Base-by-base conservation (phyloP, 2,888 invertebrate species). In the Drosophila setosimentum region DNA sequence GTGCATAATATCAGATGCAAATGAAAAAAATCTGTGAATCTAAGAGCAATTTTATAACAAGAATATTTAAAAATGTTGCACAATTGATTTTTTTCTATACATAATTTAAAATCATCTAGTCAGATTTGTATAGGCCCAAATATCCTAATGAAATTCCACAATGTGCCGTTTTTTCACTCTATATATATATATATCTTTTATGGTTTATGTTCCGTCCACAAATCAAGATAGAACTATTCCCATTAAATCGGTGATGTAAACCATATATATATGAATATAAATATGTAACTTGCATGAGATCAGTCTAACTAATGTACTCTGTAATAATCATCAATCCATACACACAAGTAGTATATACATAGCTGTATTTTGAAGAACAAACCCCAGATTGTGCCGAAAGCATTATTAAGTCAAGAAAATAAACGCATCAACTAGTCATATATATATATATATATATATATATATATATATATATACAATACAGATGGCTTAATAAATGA, bases 371-470 rank as follows among this genome's bases (percentile, higher is more conserved):
- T 57, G 50, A 81, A 50, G n/a, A 55, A 63, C 63, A 68, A 73
- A 61, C 69, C 82, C 84, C 82, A 84, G 73, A 76, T 80, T 86
- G 84, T 86, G 86, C 86, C 84, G 86, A 84, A 83, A 68, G 63
- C 54, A 66, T 60, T 64, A 33, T 33, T 51, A 64, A 62, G 62
- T 62, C 53, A 53, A 58, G 50, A 61, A 63, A 70, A 63, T 59
- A 79, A 77, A 77, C 72, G 80, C 82, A 83, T 85, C 73, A 87
- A 83, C 87, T 86, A 87, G 86, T 87, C 86, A 85, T 71, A 76
- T 62, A 70, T 66, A 68, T 48, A 66, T 42, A 29, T 3, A 37
- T 8, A 53, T 16, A 35, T 16, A 11, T 24, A 33, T 21, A 32
- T 30, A 50, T 13, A 50, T 6, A 49, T 6, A 49, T 35, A 63